Percentiles rank a stretch among this genome's conserved stretches.
Evolutionary conservation across 2,797 vertebrate genomes (phyloP).

Genomic region (Champsocephalus gunnari): DNA sequence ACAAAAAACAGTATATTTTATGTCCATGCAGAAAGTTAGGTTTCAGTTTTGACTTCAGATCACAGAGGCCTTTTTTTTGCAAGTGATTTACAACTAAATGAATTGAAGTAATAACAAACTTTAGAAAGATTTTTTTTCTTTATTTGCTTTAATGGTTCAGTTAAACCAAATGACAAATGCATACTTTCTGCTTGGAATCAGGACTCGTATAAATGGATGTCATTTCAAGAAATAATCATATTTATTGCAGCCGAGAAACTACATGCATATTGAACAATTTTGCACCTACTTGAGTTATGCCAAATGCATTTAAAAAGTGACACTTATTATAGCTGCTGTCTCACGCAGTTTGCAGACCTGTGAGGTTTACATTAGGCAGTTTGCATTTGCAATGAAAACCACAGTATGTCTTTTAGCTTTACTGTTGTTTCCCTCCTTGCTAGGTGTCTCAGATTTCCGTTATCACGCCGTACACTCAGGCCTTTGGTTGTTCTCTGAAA

Average conservation of each 20-base stretch:
- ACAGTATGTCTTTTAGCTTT: constrained; percentile 6
- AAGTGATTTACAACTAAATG: background rate
- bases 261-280: background rate
- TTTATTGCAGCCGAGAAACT: background rate
- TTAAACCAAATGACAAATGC: background rate
- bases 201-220: background rate
- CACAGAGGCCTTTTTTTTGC: background rate
- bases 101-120: background rate
- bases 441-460: constrained; percentile 13
- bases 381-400: constrained; percentile 32
- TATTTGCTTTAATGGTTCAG: constrained; percentile 1
- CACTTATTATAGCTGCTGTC: background rate
- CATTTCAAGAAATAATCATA: too few species aligned
- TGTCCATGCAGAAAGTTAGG: background rate
- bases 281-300: background rate
- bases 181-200: background rate
- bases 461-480: background rate
- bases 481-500: constrained; percentile 22
- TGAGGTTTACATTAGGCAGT: constrained; percentile 10
- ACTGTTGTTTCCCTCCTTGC: constrained; percentile 4
- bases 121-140: background rate
- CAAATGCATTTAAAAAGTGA: constrained; percentile 1
- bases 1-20: background rate
- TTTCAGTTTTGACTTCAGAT: constrained; percentile 32
- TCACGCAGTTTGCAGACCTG: background rate